Evolutionary conservation across 2,113 vertebrate genomes (phyloP).

Genomic region (Perca flavescens): DNA sequence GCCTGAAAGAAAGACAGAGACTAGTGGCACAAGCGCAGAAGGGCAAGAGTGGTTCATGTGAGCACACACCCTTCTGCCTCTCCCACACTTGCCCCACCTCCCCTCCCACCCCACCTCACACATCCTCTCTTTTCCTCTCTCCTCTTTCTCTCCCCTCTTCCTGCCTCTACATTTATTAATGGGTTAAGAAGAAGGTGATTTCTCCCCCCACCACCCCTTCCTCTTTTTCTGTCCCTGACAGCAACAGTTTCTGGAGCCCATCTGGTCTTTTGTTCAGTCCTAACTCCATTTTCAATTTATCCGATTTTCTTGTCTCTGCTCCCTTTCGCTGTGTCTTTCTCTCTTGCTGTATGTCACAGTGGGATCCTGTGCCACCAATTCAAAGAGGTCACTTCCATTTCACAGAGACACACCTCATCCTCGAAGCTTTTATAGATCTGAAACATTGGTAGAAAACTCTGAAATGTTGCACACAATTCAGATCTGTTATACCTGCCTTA

Average conservation of each 20-base stretch:
- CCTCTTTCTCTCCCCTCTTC: slow-evolving; percentile 46
- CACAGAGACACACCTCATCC: slow-evolving; percentile 15
- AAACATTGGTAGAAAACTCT: neutral
- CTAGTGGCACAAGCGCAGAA: slow-evolving; percentile 61
- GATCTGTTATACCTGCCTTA: neutral
- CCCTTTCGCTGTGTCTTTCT: slow-evolving; percentile 25
- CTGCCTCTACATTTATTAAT: slow-evolving; percentile 51
- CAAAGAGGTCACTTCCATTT: slow-evolving; percentile 49
- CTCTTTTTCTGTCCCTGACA: slow-evolving; percentile 58
- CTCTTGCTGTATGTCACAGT: slow-evolving; percentile 25
- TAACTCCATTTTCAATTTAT: slow-evolving; percentile 63
- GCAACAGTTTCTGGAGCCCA: slow-evolving; percentile 72
- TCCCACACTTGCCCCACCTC: slow-evolving; percentile 75
- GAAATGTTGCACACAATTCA: neutral
- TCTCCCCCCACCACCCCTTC: slow-evolving; percentile 30
- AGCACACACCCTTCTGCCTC: slow-evolving; percentile 82
- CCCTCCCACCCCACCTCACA: slow-evolving; percentile 48
- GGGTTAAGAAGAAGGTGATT: slow-evolving; percentile 55
- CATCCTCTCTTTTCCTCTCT: slow-evolving; percentile 35
- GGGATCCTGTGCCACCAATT: slow-evolving; percentile 33
- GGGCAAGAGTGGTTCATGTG: slow-evolving; percentile 67
- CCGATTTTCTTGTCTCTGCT: slow-evolving; percentile 49
- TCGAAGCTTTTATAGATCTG: neutral
- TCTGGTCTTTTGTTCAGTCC: slow-evolving; percentile 80
- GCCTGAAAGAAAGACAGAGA: slow-evolving; percentile 58